Conservation (phyloP, 2,888 invertebrate genomes). For the Terebella lapidaria region DNA sequence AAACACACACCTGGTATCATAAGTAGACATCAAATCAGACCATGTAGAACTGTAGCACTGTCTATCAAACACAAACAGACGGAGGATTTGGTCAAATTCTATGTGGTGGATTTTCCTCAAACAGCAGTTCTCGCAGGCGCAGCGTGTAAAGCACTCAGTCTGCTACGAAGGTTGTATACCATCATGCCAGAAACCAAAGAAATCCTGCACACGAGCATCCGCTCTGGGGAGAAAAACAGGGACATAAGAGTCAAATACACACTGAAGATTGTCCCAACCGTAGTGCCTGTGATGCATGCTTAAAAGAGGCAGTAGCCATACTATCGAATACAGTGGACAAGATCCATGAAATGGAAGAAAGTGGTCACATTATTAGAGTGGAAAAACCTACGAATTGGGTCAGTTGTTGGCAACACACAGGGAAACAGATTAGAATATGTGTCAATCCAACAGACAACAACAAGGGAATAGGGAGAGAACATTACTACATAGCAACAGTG, state of each 20-base stretch:
- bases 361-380: slow-evolving; percentile 22
- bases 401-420: slow-evolving; percentile 23
- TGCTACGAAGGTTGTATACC: too few species aligned
- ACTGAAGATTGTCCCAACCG: slow-evolving; percentile 10
- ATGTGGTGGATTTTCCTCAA: too few species aligned
- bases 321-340: slow-evolving; percentile 21
- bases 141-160: too few species aligned
- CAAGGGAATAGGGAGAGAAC: slow-evolving; percentile 20
- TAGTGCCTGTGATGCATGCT: slow-evolving; percentile 23
- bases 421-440: slow-evolving; percentile 26
- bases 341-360: slow-evolving; percentile 18
- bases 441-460: slow-evolving; percentile 28
- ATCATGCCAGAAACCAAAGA: too few species aligned
- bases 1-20: too few species aligned
- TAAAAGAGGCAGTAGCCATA: slow-evolving; percentile 21
- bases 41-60: too few species aligned
- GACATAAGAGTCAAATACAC: neutral
- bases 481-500: slow-evolving; percentile 23
- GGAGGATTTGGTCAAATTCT: too few species aligned
- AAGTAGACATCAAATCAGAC: too few species aligned
- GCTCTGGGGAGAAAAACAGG: neutral
- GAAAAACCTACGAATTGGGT: slow-evolving; percentile 29
- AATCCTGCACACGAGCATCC: neutral
- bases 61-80: too few species aligned
- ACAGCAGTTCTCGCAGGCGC: too few species aligned